A percentile compares a stretch with the other conserved stretches of the same genome.
Conservation (phyloP, 2,797 vertebrate species). For the Anniella stebbinsi region DNA sequence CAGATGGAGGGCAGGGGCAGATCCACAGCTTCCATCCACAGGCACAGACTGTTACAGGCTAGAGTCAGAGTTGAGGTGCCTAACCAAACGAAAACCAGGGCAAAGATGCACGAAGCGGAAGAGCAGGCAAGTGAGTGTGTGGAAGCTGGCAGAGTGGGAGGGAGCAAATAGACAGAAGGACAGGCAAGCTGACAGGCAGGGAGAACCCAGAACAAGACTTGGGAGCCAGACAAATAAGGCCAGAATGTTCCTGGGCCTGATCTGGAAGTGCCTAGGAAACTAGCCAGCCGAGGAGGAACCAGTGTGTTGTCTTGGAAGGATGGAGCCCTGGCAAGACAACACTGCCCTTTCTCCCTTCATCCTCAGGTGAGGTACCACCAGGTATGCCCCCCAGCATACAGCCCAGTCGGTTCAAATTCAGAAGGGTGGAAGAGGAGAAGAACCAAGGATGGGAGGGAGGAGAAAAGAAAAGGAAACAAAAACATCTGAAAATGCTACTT, state of each 20-base stretch:
- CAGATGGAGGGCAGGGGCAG: no score
- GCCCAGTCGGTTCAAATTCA: neutral
- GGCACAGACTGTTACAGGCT: no score
- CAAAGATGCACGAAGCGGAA: neutral
- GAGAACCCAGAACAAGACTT: neutral
- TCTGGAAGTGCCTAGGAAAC: neutral
- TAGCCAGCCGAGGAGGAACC: neutral
- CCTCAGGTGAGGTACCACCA: neutral
- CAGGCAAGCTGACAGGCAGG: neutral
- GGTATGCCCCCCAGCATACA: no score
- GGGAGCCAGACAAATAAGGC: no score
- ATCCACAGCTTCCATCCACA: no score
- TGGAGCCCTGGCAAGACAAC: neutral
- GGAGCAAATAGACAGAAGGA: neutral
- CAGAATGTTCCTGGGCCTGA: neutral
- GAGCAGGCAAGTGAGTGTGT: neutral
- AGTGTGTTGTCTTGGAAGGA: neutral
- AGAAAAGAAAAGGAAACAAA: neutral
- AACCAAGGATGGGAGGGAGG: neutral
- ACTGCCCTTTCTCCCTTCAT: neutral
- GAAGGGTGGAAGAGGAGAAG: neutral
- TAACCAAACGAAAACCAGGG: neutral
- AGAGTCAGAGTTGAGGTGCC: neutral
- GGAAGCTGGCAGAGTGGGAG: no score
- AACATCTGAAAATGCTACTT: neutral